phyloP scores from a whole-genome alignment of 2,113 vertebrate species.

The Macheiramphus alcinus region DNA sequence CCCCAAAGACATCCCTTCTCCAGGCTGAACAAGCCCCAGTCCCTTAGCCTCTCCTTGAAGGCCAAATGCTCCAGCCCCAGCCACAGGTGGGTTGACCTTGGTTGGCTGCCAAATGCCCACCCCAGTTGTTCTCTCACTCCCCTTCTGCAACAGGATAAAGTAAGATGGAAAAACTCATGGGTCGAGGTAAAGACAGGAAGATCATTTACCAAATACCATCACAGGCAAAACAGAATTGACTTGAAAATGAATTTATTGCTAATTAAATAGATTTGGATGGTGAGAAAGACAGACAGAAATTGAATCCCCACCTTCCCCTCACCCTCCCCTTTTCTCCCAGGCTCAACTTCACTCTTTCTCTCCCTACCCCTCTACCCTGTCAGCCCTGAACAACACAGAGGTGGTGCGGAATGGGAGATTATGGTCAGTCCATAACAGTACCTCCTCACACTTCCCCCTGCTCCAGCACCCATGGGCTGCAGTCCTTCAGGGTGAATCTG shows the following conservation, averaged over 20 bases:
- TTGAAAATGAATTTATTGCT: background rate
- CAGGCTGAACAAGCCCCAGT: background rate
- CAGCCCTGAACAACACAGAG: background rate
- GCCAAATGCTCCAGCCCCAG: accelerated
- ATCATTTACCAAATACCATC: background rate
- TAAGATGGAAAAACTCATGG: background rate
- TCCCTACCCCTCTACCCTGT: background rate
- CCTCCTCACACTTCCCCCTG: background rate
- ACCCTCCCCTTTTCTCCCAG: accelerated
- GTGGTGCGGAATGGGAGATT: background rate
- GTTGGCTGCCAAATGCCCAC: background rate
- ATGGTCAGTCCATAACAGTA: background rate
- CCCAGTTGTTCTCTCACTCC: background rate
- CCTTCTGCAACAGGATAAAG: background rate
- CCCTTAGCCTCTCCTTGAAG: background rate
- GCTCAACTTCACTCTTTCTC: background rate
- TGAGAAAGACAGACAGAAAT: background rate
- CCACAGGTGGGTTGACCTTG: background rate
- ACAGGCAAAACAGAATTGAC: background rate
- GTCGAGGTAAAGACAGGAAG: background rate
- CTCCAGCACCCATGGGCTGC: background rate
- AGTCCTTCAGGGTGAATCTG: background rate
- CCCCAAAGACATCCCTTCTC: background rate
- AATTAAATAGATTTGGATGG: background rate
- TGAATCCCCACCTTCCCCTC: background rate